Conservation (phyloP, 2,113 vertebrate species). For the Melanostigma gelatinosum region DNA sequence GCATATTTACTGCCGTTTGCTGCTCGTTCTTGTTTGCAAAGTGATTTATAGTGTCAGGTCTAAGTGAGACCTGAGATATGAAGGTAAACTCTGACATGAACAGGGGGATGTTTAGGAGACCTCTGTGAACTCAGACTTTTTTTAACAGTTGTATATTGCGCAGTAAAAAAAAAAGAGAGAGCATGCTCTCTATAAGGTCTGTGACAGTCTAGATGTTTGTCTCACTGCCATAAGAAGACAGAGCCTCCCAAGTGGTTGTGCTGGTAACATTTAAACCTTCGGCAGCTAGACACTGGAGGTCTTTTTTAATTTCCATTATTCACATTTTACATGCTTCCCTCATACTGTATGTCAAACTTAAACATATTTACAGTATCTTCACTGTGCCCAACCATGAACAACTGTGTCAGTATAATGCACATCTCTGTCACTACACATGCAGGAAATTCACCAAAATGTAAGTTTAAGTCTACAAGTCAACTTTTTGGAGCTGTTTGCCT, state of each 20-base stretch:
- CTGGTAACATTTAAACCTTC: background rate
- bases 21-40: background rate
- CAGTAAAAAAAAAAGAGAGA: slow-evolving; percentile 6
- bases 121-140: slow-evolving; percentile 12
- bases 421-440: background rate
- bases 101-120: background rate
- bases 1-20: background rate
- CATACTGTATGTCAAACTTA: background rate
- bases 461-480: background rate
- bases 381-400: background rate
- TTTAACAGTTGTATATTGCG: background rate
- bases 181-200: slow-evolving; percentile 15
- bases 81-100: background rate
- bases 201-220: background rate
- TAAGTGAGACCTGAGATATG: background rate
- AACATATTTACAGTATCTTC: background rate
- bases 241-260: background rate
- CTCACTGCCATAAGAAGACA: background rate
- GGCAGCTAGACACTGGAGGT: background rate
- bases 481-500: background rate
- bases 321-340: background rate
- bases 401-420: background rate
- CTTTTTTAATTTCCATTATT: background rate
- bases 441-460: background rate
- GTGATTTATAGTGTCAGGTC: background rate